These are phyloP conservation scores for Lordiphosa collinella DNA, from an alignment of 1,140 invertebrate genomes.

Conservation along the genomic window DNA sequence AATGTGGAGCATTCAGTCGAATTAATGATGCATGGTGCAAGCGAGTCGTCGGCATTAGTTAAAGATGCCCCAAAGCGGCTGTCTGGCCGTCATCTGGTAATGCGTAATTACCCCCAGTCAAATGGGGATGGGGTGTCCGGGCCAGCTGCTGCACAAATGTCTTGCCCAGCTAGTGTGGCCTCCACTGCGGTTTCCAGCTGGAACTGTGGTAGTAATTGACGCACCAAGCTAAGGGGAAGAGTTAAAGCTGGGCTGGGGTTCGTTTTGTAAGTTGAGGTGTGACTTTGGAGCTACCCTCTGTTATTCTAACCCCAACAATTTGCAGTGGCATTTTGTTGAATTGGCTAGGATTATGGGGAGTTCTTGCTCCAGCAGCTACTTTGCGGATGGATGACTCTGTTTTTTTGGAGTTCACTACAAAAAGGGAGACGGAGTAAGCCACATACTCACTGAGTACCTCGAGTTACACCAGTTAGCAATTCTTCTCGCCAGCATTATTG, in stretches of 20 bases:
- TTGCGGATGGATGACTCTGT: too few relatives aligned
- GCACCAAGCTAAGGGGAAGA: constrained; percentile 29
- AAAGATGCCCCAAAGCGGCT: constrained; percentile 28
- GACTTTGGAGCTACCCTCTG: too few relatives aligned
- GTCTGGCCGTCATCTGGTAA: constrained; percentile 61
- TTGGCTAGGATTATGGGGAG: too few relatives aligned
- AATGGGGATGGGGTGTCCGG: background rate
- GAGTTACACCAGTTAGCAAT: too few relatives aligned
- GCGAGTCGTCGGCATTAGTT: constrained; percentile 24
- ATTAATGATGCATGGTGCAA: constrained; percentile 54
- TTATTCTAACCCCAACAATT: too few relatives aligned
- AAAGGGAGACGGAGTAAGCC: too few relatives aligned
- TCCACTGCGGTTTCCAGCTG: constrained; percentile 13
- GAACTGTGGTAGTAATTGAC: constrained; percentile 36
- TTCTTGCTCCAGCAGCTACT: too few relatives aligned
- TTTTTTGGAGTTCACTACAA: too few relatives aligned
- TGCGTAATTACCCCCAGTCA: constrained; percentile 35
- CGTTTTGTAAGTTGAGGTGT: background rate
- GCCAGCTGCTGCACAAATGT: constrained; percentile 7
- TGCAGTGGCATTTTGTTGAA: too few relatives aligned
- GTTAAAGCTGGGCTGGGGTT: too few relatives aligned
- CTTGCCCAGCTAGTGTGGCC: constrained; percentile 1
- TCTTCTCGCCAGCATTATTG: too few relatives aligned
- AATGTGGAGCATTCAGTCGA: constrained; percentile 53
- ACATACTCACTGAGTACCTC: too few relatives aligned